These are phyloP conservation scores for Saccostrea cuccullata DNA, from an alignment of 1,140 invertebrate genomes.

Conservation along the genomic window DNA sequence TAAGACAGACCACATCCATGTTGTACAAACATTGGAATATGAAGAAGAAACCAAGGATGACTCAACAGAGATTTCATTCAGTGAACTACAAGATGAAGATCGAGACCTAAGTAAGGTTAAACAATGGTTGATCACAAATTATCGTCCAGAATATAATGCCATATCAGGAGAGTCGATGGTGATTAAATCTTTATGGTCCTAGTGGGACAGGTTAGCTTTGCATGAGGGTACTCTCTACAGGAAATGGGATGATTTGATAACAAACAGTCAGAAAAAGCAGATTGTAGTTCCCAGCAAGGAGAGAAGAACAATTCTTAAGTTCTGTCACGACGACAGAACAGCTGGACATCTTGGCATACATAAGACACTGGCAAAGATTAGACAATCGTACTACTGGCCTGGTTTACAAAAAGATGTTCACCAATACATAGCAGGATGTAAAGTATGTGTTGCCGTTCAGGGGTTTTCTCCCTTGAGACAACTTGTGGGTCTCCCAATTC, in stretches of 20 bases:
- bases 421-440: no score
- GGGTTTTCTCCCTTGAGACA: no score
- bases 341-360: neutral
- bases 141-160: neutral
- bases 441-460: no score
- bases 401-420: no score
- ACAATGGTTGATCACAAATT: neutral
- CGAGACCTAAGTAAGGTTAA: neutral
- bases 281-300: neutral
- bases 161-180: neutral
- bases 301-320: neutral
- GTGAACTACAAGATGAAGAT: neutral
- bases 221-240: neutral
- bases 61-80: neutral
- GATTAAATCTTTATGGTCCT: neutral
- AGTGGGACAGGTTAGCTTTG: neutral
- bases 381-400: no score
- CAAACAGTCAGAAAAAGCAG: neutral
- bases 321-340: neutral
- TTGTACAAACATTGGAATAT: neutral
- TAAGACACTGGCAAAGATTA: neutral
- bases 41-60: neutral
- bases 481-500: no score
- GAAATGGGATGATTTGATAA: neutral
- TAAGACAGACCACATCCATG: neutral